Conservation (phyloP, 2,113 vertebrate genomes). For the Megaptera novaeangliae region DNA sequence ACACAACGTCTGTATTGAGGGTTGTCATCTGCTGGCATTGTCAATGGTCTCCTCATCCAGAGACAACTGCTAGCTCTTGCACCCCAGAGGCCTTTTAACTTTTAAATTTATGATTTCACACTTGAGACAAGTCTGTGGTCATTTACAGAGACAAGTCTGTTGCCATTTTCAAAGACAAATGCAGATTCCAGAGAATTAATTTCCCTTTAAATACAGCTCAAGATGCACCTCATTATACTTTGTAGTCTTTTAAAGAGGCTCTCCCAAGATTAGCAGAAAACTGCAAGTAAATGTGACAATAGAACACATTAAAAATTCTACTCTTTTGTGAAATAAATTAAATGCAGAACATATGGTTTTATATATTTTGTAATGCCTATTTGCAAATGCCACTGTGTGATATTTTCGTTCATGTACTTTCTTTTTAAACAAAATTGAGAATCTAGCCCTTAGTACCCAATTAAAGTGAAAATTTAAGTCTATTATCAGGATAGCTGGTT, state of each 20-base stretch:
- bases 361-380: background rate
- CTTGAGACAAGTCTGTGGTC: constrained; percentile 37
- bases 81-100: constrained; percentile 40
- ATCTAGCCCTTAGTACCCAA: background rate
- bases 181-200: constrained; percentile 47
- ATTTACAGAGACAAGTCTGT: constrained; percentile 43
- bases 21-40: constrained; percentile 36
- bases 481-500: background rate
- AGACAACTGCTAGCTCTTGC: background rate
- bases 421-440: background rate
- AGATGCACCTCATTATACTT: background rate
- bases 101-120: constrained; percentile 59
- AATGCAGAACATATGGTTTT: background rate
- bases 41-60: constrained; percentile 29
- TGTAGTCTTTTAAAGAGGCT: background rate
- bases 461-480: background rate
- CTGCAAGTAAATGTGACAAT: background rate
- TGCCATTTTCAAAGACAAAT: constrained; percentile 54
- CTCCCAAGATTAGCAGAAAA: background rate
- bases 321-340: background rate
- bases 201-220: constrained; percentile 22
- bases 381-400: background rate
- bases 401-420: background rate
- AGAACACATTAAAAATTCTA: background rate
- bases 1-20: background rate